Conservation (phyloP, 2,888 invertebrate genomes). For the Aelia acuminata region DNA sequence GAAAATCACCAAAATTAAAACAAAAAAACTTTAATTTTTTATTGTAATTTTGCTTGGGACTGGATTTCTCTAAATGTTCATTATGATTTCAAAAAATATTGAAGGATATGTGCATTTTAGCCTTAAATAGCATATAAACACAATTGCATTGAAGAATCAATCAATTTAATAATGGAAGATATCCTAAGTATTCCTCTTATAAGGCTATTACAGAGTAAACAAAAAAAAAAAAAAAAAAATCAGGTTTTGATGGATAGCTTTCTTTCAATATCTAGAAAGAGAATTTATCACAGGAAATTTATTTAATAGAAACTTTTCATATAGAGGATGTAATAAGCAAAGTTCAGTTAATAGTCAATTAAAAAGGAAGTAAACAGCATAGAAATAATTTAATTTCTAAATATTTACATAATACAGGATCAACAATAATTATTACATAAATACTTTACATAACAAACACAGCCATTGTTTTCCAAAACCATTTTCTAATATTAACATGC, state of each 20-base stretch:
- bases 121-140: not conserved
- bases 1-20: too few species aligned
- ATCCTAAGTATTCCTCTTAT: not conserved
- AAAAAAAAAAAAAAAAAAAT: not conserved
- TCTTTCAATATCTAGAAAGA: not conserved
- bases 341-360: not conserved
- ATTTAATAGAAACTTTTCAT: not conserved
- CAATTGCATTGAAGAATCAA: not conserved
- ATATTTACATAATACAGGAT: conserved; percentile 16
- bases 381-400: conserved; percentile 45
- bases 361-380: conserved; percentile 22
- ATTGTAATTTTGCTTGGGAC: not conserved
- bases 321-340: not conserved
- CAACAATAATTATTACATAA: conserved; percentile 31
- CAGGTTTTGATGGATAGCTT: not conserved
- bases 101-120: too few species aligned
- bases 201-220: not conserved
- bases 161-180: not conserved
- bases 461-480: conserved; percentile 12
- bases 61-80: too few species aligned
- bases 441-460: conserved; percentile 48
- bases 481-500: conserved; percentile 6
- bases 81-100: too few species aligned
- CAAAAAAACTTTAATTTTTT: too few species aligned
- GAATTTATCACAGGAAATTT: too few species aligned